Conservation (phyloP, 2,797 vertebrate species). For the Luscinia megarhynchos region DNA sequence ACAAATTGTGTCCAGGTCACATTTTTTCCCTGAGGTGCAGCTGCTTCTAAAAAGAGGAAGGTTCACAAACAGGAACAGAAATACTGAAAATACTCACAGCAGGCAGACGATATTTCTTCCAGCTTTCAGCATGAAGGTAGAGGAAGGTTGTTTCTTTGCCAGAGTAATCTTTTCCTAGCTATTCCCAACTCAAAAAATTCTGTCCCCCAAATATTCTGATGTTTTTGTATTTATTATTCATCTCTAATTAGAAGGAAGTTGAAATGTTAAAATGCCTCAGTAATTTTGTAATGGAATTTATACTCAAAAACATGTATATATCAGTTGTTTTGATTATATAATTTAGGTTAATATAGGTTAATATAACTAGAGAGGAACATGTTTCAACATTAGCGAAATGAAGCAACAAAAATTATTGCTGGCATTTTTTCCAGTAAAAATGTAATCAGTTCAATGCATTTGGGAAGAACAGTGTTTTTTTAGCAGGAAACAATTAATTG, state of each 20-base stretch:
- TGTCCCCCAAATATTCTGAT: background rate
- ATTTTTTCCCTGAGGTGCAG: background rate
- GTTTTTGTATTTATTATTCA: background rate
- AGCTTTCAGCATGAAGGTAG: background rate
- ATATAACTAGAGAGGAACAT: background rate
- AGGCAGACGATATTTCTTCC: background rate
- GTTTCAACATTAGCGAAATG: background rate
- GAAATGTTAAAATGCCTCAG: background rate
- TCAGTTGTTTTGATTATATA: background rate
- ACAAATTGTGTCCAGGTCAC: background rate
- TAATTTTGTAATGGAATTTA: background rate
- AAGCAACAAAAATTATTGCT: background rate
- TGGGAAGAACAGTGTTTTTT: background rate
- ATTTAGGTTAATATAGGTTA: background rate
- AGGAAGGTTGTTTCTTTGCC: background rate
- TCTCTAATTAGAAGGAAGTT: background rate
- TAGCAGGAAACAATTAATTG: background rate
- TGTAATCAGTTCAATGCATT: background rate
- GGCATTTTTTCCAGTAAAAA: background rate
- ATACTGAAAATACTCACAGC: background rate
- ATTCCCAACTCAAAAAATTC: background rate
- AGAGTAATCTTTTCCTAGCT: background rate
- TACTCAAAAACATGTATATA: background rate
- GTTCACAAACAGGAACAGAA: background rate
- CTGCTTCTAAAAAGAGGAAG: background rate